A percentile compares a stretch with the other conserved stretches of the same genome.
These are phyloP conservation scores for Corynorhinus townsendii DNA, from an alignment of 2,113 vertebrate species.

Conservation along the genomic window DNA sequence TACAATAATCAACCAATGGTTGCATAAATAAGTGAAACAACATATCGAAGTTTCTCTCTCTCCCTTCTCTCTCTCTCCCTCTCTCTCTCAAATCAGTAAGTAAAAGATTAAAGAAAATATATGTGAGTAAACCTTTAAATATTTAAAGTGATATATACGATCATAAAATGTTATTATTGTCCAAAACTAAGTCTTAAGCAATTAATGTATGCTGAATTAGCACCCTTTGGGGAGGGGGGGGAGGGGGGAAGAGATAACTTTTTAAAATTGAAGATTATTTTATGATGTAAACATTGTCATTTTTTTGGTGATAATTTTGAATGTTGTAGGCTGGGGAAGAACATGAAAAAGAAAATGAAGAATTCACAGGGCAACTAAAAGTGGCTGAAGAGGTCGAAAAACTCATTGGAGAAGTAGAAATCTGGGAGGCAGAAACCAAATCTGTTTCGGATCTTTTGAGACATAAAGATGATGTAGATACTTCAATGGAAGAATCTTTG, in stretches of 20 bases:
- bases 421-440: slow-evolving; percentile 71
- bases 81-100: background rate
- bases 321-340: slow-evolving; percentile 66
- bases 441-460: slow-evolving; percentile 2
- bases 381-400: slow-evolving; percentile 68
- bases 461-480: background rate
- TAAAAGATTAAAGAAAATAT: background rate
- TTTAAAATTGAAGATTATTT: background rate
- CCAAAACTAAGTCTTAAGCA: background rate
- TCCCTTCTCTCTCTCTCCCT: background rate
- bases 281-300: background rate
- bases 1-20: background rate
- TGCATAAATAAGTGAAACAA: background rate
- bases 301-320: slow-evolving; percentile 26
- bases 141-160: background rate
- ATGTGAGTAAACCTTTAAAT: background rate
- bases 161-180: background rate
- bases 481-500: slow-evolving; percentile 48
- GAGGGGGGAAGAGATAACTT: background rate
- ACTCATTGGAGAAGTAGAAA: slow-evolving; percentile 55
- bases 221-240: background rate
- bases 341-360: slow-evolving; percentile 42
- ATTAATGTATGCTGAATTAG: background rate
- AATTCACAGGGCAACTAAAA: background rate
- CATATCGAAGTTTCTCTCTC: background rate